Evolutionary conservation across 2,797 vertebrate genomes (phyloP), one percentile per base, ranked within the genome.

Genomic region (Enteromius thamalakanensis): DNA sequence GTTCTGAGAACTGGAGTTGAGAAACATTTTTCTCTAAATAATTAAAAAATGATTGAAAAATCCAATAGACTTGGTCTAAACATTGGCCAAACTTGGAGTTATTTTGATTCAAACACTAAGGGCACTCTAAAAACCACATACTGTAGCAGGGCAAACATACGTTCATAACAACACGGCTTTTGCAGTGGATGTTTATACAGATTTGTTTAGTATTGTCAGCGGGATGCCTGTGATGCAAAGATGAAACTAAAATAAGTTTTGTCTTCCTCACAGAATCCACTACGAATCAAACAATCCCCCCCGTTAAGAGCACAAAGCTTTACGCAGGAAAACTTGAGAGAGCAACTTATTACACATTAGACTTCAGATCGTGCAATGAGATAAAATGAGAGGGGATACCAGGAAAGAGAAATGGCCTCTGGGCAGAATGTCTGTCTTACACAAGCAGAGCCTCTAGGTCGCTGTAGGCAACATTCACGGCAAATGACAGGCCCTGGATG

Each of bases 361-460:
- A 87, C 86, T 90, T 90, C 58, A 91, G 87, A 93, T 89, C 89
- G 87, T 90, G 88, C 90, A 88, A 89, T 90, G 51, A 89, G 88
- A 89, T 85, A 87, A 88, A 83, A 88, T 62, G 67, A 86, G 81
- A 87, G 86, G 87, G 86, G 89, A 87, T 89, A 90, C 86, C 76
- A 84, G 80, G 88, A 87, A 90, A 86, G 85, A 26, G 86, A 90
- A 92, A 92, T 84, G 86, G 91, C 94, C 94, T 91, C 87, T 89
- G 90, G 95, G 93, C 93, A 95, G 76, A 93, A 93, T 93, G 91
- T 93, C 91, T 95, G 92, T 95, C 93, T 95, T 93, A 95, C 93
- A 94, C 92, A 94, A 90, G 88, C 91, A 91, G 90, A 93, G 94
- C 94, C 94, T 93, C 91, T 92, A 88, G 94, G 93, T 91, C 82